Conservation (phyloP, 2,113 vertebrate species). For the Zingel zingel region DNA sequence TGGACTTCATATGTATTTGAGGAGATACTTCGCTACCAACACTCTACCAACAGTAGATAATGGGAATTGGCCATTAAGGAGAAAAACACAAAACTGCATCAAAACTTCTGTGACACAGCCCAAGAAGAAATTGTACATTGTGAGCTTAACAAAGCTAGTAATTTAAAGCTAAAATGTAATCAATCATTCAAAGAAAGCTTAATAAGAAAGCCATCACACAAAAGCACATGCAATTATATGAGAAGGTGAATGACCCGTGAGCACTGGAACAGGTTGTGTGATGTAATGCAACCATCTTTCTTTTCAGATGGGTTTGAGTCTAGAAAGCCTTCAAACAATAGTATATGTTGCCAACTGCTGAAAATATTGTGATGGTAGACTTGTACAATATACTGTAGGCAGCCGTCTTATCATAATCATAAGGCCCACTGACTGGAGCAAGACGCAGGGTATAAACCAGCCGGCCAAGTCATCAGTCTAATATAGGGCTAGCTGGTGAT, state of each 20-base stretch:
- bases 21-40: neutral
- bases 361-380: neutral
- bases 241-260: neutral
- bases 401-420: neutral
- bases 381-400: neutral
- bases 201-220: neutral
- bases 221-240: neutral
- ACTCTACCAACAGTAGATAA: neutral
- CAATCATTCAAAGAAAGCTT: conserved; percentile 1
- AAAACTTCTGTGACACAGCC: neutral
- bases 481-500: conserved; percentile 12
- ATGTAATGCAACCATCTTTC: neutral
- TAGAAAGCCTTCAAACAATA: neutral
- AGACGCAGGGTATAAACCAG: neutral
- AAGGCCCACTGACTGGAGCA: neutral
- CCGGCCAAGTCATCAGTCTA: conserved; percentile 5
- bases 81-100: neutral
- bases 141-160: neutral
- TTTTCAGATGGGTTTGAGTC: conserved; percentile 1
- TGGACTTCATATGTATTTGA: neutral
- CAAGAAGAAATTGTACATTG: neutral
- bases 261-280: neutral
- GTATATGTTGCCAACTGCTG: neutral
- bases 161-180: too few species aligned
- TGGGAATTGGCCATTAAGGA: neutral